These are phyloP conservation scores for Eilema sororculum DNA, from an alignment of 2,888 invertebrate species.

Conservation along the genomic window DNA sequence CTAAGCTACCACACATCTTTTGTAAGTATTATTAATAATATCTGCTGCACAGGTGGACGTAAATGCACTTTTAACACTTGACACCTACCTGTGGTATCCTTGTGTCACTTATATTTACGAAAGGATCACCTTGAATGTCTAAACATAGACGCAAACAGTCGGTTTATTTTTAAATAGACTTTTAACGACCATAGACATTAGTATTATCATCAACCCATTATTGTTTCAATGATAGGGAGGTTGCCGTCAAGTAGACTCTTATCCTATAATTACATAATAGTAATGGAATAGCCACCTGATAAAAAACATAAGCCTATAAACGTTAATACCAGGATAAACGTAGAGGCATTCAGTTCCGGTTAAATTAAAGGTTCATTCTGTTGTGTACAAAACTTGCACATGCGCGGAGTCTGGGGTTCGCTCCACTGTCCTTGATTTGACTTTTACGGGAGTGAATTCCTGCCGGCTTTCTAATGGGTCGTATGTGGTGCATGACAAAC, in stretches of 20 bases:
- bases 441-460: too few relatives aligned
- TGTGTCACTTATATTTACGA: background rate
- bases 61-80: background rate
- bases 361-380: background rate
- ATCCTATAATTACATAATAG: background rate
- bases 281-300: background rate
- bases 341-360: too few relatives aligned
- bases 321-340: too few relatives aligned
- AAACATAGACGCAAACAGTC: background rate
- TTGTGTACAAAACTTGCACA: too few relatives aligned
- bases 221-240: background rate
- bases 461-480: too few relatives aligned
- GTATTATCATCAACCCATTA: background rate
- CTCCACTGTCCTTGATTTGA: too few relatives aligned
- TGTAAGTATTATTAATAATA: background rate
- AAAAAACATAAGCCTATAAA: background rate
- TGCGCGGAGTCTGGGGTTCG: too few relatives aligned
- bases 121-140: background rate
- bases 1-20: too few relatives aligned
- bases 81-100: background rate
- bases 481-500: too few relatives aligned
- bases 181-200: constrained; percentile 4
- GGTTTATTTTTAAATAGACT: constrained; percentile 11
- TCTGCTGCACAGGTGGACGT: background rate
- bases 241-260: background rate